Evolutionary conservation across 2,113 vertebrate genomes (phyloP).

Genomic region (Sylvilagus bachmani): DNA sequence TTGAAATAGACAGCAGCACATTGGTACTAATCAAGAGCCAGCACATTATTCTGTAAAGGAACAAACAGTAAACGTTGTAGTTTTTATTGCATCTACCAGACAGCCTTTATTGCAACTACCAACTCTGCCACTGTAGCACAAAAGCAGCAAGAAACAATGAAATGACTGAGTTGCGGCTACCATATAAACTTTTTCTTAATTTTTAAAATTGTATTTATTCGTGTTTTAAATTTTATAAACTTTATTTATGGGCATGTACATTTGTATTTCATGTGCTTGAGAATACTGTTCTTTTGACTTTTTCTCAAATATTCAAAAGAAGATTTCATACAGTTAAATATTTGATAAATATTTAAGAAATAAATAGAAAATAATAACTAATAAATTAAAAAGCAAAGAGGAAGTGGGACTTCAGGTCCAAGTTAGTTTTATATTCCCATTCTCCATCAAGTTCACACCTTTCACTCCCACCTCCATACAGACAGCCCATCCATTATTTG

Average conservation of each 20-base stretch:
- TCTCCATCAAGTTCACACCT: slow-evolving; percentile 11
- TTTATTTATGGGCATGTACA: neutral
- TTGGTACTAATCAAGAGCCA: neutral
- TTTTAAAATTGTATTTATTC: slow-evolving; percentile 1
- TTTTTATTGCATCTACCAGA: neutral
- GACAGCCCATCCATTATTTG: neutral
- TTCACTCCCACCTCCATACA: neutral
- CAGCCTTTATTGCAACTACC: neutral
- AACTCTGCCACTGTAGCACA: neutral
- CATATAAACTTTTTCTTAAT: slow-evolving; percentile 7
- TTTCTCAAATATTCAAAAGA: slow-evolving; percentile 48
- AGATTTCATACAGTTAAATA: no score
- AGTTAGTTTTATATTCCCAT: neutral
- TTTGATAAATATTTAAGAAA: neutral
- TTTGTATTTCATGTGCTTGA: neutral
- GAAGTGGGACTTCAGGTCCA: neutral
- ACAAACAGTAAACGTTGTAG: neutral
- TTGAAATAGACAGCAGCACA: slow-evolving; percentile 18
- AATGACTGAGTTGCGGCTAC: neutral
- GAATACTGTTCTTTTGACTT: slow-evolving; percentile 33
- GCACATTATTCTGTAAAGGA: neutral
- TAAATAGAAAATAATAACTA: no score
- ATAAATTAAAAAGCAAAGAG: neutral
- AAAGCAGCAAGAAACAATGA: slow-evolving; percentile 2
- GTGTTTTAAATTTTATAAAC: slow-evolving; percentile 47